Base-by-base conservation (phyloP, 1,140 invertebrate species). In the Drosophila gunungcola region DNA sequence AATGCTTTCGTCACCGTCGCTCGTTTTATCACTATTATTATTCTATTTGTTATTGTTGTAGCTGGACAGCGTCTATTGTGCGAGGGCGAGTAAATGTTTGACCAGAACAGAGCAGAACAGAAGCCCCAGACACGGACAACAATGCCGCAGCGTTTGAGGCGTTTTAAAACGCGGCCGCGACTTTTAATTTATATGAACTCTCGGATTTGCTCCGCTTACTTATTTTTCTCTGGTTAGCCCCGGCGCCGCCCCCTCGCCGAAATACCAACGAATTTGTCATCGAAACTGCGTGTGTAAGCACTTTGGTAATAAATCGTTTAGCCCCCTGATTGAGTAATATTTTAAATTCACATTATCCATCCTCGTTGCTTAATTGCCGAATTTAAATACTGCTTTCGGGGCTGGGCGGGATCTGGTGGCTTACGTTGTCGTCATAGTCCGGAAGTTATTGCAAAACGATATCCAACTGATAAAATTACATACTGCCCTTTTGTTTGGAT, bases 1-100 rank as follows among this genome's bases (percentile, higher is more conserved):
- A 88, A 88, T 63, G 83, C 83, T 88, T 88, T 86, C 83, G 83
- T 86, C 83, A 52, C 51, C 74, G 68, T 72, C 64, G 81, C 68
- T 67, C 68, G 75, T 73, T 67, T 85, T 63, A 65, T 64, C 65
- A 46, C 69, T 78, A 62, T 78, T 78, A 62, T 78, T 69, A 49
- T 52, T 69, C 38, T 65, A 53, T 42, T 52, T 57, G 60, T 51
- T 77, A 52, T 56, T 61, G 57, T 56, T 61, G 57, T 55, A 45
- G 45, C 49, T 27, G 29, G 54, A 49, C 16, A 21, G 16, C 46
- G 21, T 65, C 57, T 79, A 52, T 72, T 80, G 77, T 73, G 13
- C 38, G 54, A 41, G 77, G 69, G 13, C 38, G 54, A 41, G 43
- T 55, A 13, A 80, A 42, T 63, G 81, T 84, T 70, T 86, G 81